phyloP scores from a whole-genome alignment of 2,113 vertebrate species.

The Vulpes lagopus region DNA sequence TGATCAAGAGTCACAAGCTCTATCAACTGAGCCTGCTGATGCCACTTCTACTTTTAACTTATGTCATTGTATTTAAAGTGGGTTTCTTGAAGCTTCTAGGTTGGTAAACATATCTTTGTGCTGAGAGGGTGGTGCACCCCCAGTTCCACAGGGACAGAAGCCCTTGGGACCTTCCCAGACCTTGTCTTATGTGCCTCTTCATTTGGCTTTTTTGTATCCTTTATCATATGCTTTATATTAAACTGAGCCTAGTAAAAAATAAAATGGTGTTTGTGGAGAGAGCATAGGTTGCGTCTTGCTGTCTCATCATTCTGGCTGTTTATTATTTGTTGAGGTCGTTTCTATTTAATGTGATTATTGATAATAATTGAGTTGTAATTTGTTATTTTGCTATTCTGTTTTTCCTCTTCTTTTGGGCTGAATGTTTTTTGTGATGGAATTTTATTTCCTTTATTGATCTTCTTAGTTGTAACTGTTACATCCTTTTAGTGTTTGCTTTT shows the following conservation, averaged over 20 bases:
- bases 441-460: constrained; percentile 8
- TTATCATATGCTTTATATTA: background rate
- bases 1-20: background rate
- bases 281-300: background rate
- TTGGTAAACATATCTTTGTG: background rate
- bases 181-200: background rate
- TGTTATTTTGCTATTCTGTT: background rate
- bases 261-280: background rate
- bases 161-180: background rate
- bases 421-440: background rate
- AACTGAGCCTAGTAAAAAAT: background rate
- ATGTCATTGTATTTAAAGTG: background rate
- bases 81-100: background rate
- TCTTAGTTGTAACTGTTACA: background rate
- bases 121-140: background rate
- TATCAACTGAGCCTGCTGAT: background rate
- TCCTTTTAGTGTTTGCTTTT: background rate
- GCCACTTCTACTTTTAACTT: background rate
- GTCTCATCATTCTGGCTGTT: background rate
- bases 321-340: background rate
- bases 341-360: background rate
- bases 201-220: background rate
- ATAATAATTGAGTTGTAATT: background rate
- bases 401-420: background rate
- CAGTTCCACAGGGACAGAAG: background rate